Base-by-base conservation (phyloP, 2,797 vertebrate genomes). In the Spatula clypeata region DNA sequence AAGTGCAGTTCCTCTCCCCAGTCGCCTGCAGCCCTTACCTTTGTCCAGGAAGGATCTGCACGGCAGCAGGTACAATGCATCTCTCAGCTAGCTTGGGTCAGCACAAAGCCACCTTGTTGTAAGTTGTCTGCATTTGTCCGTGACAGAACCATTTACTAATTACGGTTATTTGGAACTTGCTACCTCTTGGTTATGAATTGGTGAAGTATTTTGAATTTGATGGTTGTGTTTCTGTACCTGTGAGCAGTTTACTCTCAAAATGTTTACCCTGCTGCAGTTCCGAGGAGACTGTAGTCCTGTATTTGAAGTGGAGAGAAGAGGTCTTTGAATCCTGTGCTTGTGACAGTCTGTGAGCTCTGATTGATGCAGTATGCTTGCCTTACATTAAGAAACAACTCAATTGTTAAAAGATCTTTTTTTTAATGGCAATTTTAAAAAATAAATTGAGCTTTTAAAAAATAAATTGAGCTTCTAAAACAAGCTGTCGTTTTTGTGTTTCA, bases 291-390 rank as follows among this genome's bases (percentile, higher is more conserved):
- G 10, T 73, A 29, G 24, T 76, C 4, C 0, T 61, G 3, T 53
- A 65, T 79, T 79, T 66, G 74, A 79, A 32, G 17, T 77, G 66
- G 38, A n/a, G 89, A 55, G 27, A 29, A 72, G 27, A 54, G 9
- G 53, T 71, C 13, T 66, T 49, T 77, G 18, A 74, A 49, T 90
- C 31, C n/a, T 40, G 9, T 74, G 36, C 38, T 90, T 88, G 29
- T 44, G 38, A 60, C 40, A 0, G 2, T 74, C 24, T 69, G 16
- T 79, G 47, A 92, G 27, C 49, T 73, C 44, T 88, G 26, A 86
- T 6, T 73, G 79, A 71, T 82, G n/a, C 16, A 61, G 7, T 64
- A 24, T 70, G 58, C 54, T 92, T 96, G 93, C 93, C 83, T 95
- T 96, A 83, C 40, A 15, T 77, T 44, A 71, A 86, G 70, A 83